Base-by-base conservation (phyloP, 2,113 vertebrate species). In the Chaenogobius annularis region DNA sequence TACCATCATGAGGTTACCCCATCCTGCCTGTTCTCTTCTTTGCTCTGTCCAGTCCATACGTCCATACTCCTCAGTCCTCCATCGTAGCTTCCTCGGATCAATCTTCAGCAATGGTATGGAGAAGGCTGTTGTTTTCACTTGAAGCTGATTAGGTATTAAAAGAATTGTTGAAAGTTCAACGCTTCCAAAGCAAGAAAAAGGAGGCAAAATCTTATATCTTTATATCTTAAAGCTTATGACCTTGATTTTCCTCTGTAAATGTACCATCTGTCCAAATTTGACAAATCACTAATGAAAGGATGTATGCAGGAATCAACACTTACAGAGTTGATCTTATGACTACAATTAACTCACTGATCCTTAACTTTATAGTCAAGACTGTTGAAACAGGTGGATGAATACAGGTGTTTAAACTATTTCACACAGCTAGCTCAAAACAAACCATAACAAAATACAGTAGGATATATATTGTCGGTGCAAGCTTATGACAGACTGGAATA, bases 171-270 rank as follows among this genome's bases (percentile, higher is more conserved):
- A 35, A 59, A 7, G 56, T 23, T 13, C 56, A 7, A 35, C 11
- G 26, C 26, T 31, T 4, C 26, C 26, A 4, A 31, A 22, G 3
- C 26, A 40, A 37, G 35, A 37, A 63, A 35, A 63, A 40, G 35
- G 35, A 40, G 17, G 35, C 10, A 19, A 63, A n/a, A 52, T 78
- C n/a, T n/a, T n/a, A n/a, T n/a, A n/a, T n/a, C n/a, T n/a, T n/a
- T n/a, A n/a, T n/a, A n/a, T n/a, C n/a, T n/a, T 48, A 87, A 86
- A 89, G 88, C 89, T 87, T 85, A 89, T 5, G 17, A 80, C 58
- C 67, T 5, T 71, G 23, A 44, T 74, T 82, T 73, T 71, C 35
- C 69, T 37, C 22, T 56, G 50, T 63, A 69, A 56, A 31, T 15
- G 52, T 54, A 52, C 17, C 8, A n/a, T 63, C 65, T 47, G 66